Percentiles rank a stretch among this genome's conserved stretches.
These are phyloP conservation scores for Pachycephus smyrnensis DNA, from an alignment of 2,888 invertebrate genomes.

Conservation along the genomic window DNA sequence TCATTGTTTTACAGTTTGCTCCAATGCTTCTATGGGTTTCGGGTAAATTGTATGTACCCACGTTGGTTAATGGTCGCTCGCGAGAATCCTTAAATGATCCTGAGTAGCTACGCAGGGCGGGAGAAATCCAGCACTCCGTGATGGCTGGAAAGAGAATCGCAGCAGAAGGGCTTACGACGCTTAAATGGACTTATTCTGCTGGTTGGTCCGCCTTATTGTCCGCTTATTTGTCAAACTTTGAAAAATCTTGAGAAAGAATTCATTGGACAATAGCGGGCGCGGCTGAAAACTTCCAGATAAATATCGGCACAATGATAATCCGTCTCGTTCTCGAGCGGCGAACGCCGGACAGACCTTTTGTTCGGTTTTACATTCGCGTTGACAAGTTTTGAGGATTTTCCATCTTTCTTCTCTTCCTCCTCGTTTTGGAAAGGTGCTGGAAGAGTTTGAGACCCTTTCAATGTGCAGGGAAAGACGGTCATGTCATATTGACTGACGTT, in stretches of 20 bases:
- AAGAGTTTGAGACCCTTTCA: conserved; percentile 3
- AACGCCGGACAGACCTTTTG: conserved; percentile 29
- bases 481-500: conserved; percentile 35
- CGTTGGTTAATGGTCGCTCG: background rate
- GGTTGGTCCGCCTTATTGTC: conserved; percentile 35
- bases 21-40: background rate
- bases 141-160: conserved; percentile 10
- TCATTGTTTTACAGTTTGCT: background rate
- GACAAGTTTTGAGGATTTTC: conserved; percentile 42
- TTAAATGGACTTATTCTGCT: conserved; percentile 43
- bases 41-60: background rate
- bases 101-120: background rate
- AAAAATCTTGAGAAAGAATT: conserved; percentile 34
- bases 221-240: conserved; percentile 41
- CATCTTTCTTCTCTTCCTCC: conserved; percentile 11
- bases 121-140: background rate
- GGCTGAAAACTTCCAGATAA: conserved; percentile 51
- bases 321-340: conserved; percentile 34
- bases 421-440: background rate
- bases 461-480: conserved; percentile 30
- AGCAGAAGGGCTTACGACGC: conserved; percentile 16
- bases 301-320: conserved; percentile 59
- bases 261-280: conserved; percentile 31
- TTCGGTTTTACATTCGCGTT: conserved; percentile 34
- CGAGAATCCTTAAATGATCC: background rate